phyloP scores from a whole-genome alignment of 1,140 invertebrate genomes.

The Drosophila tsacasi region DNA sequence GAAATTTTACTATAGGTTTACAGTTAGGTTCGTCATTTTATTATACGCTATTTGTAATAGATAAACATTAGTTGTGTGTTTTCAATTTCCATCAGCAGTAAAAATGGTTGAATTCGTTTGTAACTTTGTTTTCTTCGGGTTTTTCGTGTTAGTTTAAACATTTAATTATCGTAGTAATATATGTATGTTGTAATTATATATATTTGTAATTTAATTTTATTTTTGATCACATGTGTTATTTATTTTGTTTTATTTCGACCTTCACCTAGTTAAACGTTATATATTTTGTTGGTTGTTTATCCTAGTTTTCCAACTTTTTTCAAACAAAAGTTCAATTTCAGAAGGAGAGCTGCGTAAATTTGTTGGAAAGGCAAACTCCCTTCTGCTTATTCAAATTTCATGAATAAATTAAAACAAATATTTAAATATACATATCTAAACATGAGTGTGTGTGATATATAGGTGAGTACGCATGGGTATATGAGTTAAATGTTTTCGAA shows the following conservation, averaged over 20 bases:
- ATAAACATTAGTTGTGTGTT: conserved; percentile 51
- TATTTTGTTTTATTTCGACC: conserved; percentile 49
- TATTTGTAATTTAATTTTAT: conserved; percentile 72
- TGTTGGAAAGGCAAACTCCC: neutral
- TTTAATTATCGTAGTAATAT: conserved; percentile 68
- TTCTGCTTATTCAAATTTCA: conserved; percentile 25
- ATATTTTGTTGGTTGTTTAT: conserved; percentile 23
- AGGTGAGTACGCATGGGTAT: conserved; percentile 41
- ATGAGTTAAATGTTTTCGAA: conserved; percentile 36
- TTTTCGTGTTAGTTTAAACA: conserved; percentile 41
- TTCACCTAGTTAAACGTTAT: conserved; percentile 37
- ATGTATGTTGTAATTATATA: conserved; percentile 57
- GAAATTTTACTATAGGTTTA: conserved; percentile 54
- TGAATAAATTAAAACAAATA: conserved; percentile 43
- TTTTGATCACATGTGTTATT: conserved; percentile 81
- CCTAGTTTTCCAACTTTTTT: conserved; percentile 16
- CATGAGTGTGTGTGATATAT: conserved; percentile 30
- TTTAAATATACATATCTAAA: conserved; percentile 39
- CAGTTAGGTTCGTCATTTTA: conserved; percentile 43
- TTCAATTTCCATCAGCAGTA: conserved; percentile 54
- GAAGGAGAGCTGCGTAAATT: conserved; percentile 26
- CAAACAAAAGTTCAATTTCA: conserved; percentile 27
- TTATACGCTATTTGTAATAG: conserved; percentile 48
- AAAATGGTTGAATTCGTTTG: conserved; percentile 47
- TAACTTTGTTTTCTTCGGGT: conserved; percentile 14